Percentiles rank a stretch among this genome's conserved stretches.
These are phyloP conservation scores for Setipinna tenuifilis DNA, from an alignment of 2,797 vertebrate species.

Conservation along the genomic window DNA sequence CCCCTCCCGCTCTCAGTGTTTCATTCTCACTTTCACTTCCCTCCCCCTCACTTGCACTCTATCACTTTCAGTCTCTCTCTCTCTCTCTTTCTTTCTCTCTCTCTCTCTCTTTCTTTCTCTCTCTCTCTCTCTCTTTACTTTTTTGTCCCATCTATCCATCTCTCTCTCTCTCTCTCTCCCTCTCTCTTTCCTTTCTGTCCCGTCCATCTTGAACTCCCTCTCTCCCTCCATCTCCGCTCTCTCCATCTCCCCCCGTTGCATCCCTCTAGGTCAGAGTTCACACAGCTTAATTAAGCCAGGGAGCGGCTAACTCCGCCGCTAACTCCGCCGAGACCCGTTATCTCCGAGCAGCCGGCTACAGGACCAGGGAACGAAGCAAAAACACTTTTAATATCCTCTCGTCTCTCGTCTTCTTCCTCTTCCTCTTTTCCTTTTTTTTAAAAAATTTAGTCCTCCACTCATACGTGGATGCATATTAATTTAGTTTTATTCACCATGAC, in stretches of 20 bases:
- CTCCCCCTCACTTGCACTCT: neutral
- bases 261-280: constrained; percentile 3
- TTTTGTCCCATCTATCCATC: too few species aligned
- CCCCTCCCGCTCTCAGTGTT: neutral
- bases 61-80: neutral
- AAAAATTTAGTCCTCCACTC: neutral
- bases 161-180: too few species aligned
- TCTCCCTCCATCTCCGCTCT: neutral
- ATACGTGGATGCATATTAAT: neutral
- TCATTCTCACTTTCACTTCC: neutral
- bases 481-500: neutral
- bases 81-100: too few species aligned
- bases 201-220: neutral
- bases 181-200: neutral
- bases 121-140: too few species aligned
- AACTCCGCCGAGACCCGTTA: neutral
- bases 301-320: neutral
- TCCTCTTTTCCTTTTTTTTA: neutral
- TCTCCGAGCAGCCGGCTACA: constrained; percentile 9
- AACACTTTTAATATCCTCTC: neutral
- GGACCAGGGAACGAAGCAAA: neutral
- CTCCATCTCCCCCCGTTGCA: neutral
- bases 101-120: too few species aligned
- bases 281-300: neutral
- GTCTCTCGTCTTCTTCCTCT: neutral